Conservation (phyloP, 2,113 vertebrate species). For the Semnornis frantzii region DNA sequence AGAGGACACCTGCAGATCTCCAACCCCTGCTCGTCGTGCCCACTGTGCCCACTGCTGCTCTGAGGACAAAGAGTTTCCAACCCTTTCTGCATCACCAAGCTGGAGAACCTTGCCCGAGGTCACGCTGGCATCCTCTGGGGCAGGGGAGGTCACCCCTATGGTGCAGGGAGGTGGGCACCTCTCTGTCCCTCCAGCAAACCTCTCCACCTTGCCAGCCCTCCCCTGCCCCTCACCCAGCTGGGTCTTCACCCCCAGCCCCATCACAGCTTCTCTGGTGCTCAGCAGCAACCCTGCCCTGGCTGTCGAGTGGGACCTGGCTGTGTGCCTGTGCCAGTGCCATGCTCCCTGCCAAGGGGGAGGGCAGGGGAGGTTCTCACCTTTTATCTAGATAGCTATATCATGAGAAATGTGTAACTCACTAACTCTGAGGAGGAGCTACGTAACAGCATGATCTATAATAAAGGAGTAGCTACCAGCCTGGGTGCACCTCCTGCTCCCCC, state of each 20-base stretch:
- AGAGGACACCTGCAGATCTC: neutral
- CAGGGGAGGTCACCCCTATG: accelerated
- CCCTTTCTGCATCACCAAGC: neutral
- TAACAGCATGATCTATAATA: conserved; percentile 71
- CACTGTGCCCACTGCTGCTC: neutral
- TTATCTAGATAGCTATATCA: conserved; percentile 70
- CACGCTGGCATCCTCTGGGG: neutral
- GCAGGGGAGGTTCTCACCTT: conserved; percentile 32
- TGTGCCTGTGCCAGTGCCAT: conserved; percentile 10
- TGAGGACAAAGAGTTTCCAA: neutral
- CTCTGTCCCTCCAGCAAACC: neutral
- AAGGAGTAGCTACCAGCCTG: conserved; percentile 66
- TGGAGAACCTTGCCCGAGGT: neutral
- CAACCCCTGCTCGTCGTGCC: neutral
- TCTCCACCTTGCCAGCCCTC: neutral
- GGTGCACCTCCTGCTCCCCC: neutral
- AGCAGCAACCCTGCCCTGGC: neutral
- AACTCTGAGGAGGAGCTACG: conserved; percentile 59
- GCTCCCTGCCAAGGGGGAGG: neutral
- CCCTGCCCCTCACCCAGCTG: neutral
- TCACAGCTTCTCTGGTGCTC: conserved; percentile 48
- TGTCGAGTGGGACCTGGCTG: neutral
- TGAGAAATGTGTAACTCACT: conserved; percentile 62
- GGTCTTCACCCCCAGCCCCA: neutral
- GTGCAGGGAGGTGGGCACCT: neutral